A percentile compares a stretch with the other conserved stretches of the same genome.
phyloP scores from a whole-genome alignment of 2,797 vertebrate species.

The Loriculus beryllinus region DNA sequence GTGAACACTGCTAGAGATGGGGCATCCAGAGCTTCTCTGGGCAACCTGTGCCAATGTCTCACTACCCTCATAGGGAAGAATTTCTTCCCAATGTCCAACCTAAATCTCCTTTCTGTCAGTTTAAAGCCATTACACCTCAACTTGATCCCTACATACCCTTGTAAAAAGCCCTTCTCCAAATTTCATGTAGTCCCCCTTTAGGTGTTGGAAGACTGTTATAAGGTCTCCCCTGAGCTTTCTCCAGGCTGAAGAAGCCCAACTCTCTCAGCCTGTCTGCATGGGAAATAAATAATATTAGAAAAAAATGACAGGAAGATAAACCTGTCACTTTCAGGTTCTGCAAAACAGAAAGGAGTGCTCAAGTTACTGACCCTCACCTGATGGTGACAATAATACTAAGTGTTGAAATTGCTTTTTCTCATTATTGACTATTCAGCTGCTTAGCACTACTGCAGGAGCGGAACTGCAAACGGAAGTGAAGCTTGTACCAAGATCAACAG shows the following conservation, averaged over 20 bases:
- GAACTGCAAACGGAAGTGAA: background rate
- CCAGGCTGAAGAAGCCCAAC: background rate
- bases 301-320: background rate
- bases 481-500: background rate
- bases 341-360: background rate
- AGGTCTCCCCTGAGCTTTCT: too few species aligned
- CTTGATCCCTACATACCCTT: too few species aligned
- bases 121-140: too few species aligned
- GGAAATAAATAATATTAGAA: background rate
- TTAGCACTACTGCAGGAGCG: background rate
- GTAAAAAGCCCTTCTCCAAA: too few species aligned
- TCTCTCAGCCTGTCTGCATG: background rate
- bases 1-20: background rate
- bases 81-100: background rate
- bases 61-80: background rate
- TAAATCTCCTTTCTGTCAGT: background rate
- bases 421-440: background rate
- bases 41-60: background rate
- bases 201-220: too few species aligned
- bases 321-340: background rate
- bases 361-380: background rate
- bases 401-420: background rate
- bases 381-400: background rate
- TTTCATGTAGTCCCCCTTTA: too few species aligned
- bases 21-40: background rate